Percentiles rank a stretch among this genome's conserved stretches.
Conservation (phyloP, 2,113 vertebrate species). For the Oreotrochilus melanogaster region DNA sequence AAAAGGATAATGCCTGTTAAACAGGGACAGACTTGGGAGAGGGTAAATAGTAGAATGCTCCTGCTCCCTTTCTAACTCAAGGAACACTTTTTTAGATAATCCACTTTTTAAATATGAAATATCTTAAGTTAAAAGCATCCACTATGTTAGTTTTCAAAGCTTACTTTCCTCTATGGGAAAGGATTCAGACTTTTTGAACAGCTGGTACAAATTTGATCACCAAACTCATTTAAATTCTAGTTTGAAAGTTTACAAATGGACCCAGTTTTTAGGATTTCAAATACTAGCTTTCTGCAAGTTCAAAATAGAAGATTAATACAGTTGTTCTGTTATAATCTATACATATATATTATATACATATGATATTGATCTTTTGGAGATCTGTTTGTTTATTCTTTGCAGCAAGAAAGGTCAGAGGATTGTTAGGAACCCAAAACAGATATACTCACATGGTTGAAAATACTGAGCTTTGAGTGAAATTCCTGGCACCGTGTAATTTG, state of each 20-base stretch:
- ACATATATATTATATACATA: neutral
- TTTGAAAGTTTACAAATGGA: neutral
- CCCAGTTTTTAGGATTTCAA: neutral
- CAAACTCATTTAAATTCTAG: neutral
- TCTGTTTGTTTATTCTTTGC: neutral
- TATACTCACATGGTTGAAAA: neutral
- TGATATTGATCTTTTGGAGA: neutral
- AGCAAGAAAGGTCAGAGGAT: slow-evolving; percentile 7
- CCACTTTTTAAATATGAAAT: neutral
- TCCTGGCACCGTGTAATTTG: neutral
- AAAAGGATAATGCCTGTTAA: neutral
- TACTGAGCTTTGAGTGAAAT: neutral
- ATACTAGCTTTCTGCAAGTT: neutral
- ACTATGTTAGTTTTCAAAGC: neutral
- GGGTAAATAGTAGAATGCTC: neutral
- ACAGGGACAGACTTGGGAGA: neutral
- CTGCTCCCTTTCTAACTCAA: neutral
- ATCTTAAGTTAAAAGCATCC: neutral
- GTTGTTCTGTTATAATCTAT: neutral
- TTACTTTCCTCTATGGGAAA: neutral
- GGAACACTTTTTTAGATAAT: neutral
- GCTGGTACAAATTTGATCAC: neutral
- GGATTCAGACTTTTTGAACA: neutral
- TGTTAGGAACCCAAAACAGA: neutral
- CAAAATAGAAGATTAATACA: neutral